phyloP scores from a whole-genome alignment of 2,113 vertebrate species.

The Otolemur garnettii region DNA sequence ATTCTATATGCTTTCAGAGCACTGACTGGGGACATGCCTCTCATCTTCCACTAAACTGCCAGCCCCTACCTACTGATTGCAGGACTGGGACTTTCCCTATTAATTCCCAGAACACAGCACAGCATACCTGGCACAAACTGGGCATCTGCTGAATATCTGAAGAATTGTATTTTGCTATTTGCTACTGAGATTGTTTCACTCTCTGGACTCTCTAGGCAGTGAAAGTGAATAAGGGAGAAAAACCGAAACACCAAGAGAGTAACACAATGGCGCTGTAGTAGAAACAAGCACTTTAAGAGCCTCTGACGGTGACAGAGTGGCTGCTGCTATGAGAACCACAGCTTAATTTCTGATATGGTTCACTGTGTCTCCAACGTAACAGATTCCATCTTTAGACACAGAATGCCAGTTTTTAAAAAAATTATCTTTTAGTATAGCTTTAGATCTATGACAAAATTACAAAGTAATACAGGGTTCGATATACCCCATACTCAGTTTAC shows the following conservation, averaged over 20 bases:
- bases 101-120: neutral
- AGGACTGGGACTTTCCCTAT: neutral
- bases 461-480: neutral
- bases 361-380: neutral
- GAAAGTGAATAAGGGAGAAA: neutral
- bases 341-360: neutral
- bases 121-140: neutral
- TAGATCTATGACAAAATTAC: constrained; percentile 12
- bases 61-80: neutral
- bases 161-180: neutral
- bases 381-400: neutral
- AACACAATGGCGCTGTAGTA: neutral
- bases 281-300: neutral
- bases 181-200: neutral
- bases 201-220: neutral
- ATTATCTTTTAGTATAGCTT: neutral
- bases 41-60: neutral
- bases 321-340: neutral
- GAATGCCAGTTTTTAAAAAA: neutral
- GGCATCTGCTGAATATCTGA: neutral
- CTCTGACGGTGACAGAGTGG: neutral
- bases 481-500: neutral
- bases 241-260: neutral
- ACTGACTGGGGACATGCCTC: neutral
- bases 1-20: neutral